Percentiles rank a stretch among this genome's conserved stretches.
Conservation (phyloP, 2,113 vertebrate species). For the Actinemys pallida region DNA sequence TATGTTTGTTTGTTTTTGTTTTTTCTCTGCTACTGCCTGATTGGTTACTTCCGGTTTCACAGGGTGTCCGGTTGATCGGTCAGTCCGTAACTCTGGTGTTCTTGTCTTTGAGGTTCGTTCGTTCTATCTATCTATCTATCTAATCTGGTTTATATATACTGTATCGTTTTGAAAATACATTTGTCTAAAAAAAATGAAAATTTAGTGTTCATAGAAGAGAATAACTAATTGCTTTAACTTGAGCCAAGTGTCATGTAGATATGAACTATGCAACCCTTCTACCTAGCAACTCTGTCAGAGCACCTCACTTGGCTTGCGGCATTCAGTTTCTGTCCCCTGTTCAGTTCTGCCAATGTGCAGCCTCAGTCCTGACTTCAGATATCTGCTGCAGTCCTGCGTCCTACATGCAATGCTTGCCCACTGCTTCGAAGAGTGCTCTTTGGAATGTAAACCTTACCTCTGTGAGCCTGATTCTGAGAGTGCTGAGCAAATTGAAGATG, state of each 20-base stretch:
- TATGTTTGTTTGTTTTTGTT: too few species aligned
- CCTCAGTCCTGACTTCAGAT: neutral
- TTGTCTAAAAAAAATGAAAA: slow-evolving; percentile 16
- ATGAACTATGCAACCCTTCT: neutral
- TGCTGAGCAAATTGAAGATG: neutral
- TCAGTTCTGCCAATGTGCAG: neutral
- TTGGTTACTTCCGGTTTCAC: too few species aligned
- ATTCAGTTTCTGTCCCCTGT: neutral
- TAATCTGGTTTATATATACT: neutral
- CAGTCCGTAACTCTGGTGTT: too few species aligned
- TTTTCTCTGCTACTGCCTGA: too few species aligned
- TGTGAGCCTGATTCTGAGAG: neutral
- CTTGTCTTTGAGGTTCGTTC: too few species aligned
- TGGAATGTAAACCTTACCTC: neutral
- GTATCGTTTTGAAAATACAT: slow-evolving; percentile 37
- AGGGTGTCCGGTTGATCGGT: too few species aligned
- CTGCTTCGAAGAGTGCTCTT: neutral
- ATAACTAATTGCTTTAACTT: neutral
- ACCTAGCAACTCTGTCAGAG: neutral
- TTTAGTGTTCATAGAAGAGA: slow-evolving; percentile 16
- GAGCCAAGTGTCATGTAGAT: neutral
- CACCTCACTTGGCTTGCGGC: neutral
- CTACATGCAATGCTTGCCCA: neutral
- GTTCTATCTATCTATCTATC: too few species aligned
- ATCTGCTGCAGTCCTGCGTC: neutral